Percentiles rank a stretch among this genome's conserved stretches.
phyloP scores from a whole-genome alignment of 2,888 invertebrate species.

The Epistrophe grossulariae region DNA sequence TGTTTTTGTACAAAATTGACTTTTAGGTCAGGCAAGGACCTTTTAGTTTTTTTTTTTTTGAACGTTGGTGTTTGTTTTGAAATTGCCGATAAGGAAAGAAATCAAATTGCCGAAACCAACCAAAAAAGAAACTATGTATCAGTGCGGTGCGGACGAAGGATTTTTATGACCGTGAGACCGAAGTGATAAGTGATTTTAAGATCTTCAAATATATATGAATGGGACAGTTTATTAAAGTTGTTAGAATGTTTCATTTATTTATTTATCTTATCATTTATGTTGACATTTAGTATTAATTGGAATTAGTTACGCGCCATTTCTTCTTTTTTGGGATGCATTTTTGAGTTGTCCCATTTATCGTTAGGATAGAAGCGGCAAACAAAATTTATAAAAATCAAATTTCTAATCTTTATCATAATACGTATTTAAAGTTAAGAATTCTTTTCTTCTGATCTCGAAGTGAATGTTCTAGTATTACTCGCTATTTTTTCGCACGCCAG shows the following conservation, averaged over 20 bases:
- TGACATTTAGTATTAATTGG: constrained; percentile 44
- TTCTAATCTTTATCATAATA: too few species aligned
- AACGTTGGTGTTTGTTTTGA: constrained; percentile 21
- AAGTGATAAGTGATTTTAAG: constrained; percentile 8
- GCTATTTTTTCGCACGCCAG: too few species aligned
- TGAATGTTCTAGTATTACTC: too few species aligned
- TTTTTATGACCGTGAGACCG: constrained; percentile 32
- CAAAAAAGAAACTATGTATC: background rate
- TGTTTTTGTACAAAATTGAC: constrained; percentile 54
- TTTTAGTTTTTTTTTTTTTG: background rate
- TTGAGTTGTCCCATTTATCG: background rate
- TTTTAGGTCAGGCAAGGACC: background rate
- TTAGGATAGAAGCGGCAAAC: too few species aligned
- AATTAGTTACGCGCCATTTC: background rate
- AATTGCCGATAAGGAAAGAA: constrained; percentile 15
- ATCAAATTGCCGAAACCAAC: background rate
- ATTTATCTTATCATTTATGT: constrained; percentile 22
- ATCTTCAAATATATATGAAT: background rate
- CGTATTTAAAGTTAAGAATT: too few species aligned
- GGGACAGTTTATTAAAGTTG: background rate
- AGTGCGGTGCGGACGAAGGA: background rate
- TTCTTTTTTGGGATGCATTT: background rate
- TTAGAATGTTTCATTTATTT: background rate
- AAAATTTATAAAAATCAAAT: too few species aligned
- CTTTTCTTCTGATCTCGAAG: too few species aligned